Conservation (phyloP, 2,797 vertebrate genomes). For the Leptoclinus maculatus region DNA sequence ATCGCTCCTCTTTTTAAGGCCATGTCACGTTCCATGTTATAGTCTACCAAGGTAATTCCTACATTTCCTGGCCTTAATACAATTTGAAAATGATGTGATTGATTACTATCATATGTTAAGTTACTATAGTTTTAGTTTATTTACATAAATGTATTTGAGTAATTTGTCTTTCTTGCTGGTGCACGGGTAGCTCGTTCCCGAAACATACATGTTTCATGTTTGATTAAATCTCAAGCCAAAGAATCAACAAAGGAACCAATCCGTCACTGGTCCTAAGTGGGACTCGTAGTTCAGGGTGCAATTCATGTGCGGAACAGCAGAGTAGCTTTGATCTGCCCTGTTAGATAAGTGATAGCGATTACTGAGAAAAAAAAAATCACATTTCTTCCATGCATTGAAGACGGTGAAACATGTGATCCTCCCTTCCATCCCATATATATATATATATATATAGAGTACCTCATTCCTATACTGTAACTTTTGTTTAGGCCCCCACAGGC, state of each 20-base stretch:
- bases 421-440: constrained; percentile 9
- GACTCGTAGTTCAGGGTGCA: constrained; percentile 13
- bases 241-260: constrained; percentile 25
- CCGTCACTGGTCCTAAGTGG: background rate
- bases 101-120: background rate
- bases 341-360: constrained; percentile 11
- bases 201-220: constrained; percentile 10
- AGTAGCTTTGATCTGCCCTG: constrained; percentile 33
- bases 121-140: constrained; percentile 8
- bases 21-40: background rate
- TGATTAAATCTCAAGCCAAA: constrained; percentile 35
- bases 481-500: constrained; percentile 61
- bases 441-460: background rate
- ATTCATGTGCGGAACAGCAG: background rate
- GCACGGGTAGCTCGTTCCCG: constrained; percentile 7
- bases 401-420: constrained; percentile 9
- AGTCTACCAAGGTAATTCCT: background rate
- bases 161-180: background rate
- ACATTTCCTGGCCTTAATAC: background rate
- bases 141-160: background rate
- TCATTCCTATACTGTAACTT: constrained; percentile 55
- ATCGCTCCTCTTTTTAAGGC: background rate
- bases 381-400: constrained; percentile 27
- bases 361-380: constrained; percentile 11
- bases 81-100: no score